These are phyloP conservation scores for Cavia porcellus DNA, from an alignment of 2,113 vertebrate genomes.

Conservation along the genomic window DNA sequence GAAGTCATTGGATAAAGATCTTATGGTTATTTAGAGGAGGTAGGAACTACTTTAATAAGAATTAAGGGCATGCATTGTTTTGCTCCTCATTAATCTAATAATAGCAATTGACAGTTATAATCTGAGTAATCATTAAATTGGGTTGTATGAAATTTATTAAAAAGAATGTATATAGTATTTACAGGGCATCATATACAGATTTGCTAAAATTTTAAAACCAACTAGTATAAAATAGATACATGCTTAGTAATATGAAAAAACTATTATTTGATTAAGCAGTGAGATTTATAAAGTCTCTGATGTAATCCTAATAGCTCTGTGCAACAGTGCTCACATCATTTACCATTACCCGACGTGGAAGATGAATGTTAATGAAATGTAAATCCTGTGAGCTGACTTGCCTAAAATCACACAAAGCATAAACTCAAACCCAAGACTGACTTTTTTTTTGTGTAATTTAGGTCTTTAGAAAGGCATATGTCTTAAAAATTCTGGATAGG, in stretches of 20 bases:
- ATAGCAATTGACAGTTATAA: slow-evolving; percentile 28
- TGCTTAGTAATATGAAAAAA: slow-evolving; percentile 28
- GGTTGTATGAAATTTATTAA: slow-evolving; percentile 26
- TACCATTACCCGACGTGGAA: background rate
- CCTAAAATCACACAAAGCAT: background rate
- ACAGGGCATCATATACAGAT: background rate
- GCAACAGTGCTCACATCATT: background rate
- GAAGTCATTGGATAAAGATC: background rate
- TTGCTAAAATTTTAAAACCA: slow-evolving; percentile 66
- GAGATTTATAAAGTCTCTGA: background rate
- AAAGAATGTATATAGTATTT: background rate
- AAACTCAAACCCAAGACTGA: slow-evolving; percentile 1
- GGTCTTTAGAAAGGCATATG: background rate
- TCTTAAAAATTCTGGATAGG: background rate
- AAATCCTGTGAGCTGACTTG: background rate
- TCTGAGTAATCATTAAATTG: background rate
- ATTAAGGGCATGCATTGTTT: background rate
- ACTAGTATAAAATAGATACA: slow-evolving; percentile 16
- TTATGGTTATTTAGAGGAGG: background rate
- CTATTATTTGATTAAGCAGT: slow-evolving; percentile 31
- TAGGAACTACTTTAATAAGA: slow-evolving; percentile 6
- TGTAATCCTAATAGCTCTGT: slow-evolving; percentile 9
- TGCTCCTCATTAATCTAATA: background rate
- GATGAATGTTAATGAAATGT: background rate
- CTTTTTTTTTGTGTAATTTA: slow-evolving; percentile 50